Evolutionary conservation across 2,113 vertebrate genomes (phyloP).

Genomic region (Sprattus sprattus): DNA sequence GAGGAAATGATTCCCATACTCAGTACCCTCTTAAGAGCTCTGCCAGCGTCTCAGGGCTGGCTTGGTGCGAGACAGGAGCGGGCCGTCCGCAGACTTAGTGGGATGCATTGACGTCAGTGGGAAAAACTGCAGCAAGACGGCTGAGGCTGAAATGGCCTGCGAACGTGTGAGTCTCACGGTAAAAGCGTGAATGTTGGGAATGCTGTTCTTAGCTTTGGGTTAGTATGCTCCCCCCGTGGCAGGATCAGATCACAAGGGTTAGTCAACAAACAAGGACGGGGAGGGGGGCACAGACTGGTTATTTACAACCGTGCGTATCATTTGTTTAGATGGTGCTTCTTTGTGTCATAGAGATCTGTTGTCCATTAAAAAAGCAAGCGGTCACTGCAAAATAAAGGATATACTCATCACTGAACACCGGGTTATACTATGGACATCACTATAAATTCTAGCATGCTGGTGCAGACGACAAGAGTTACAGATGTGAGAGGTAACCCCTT

Average conservation of each 20-base stretch:
- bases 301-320: slow-evolving; percentile 7
- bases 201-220: not conserved
- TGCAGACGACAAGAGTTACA: not conserved
- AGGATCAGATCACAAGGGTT: not conserved
- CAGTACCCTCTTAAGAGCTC: slow-evolving; percentile 11
- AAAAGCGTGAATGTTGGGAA: not conserved
- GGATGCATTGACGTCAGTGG: slow-evolving; percentile 7
- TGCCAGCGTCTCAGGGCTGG: not conserved
- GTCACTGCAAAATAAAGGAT: not conserved
- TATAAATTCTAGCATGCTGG: not conserved
- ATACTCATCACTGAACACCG: slow-evolving; percentile 1
- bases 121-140: not conserved
- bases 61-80: not conserved
- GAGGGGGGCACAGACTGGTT: not conserved
- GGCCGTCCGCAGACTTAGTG: not conserved
- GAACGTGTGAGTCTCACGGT: not conserved
- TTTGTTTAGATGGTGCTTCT: not conserved
- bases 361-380: slow-evolving; percentile 10
- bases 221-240: not conserved
- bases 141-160: not conserved
- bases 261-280: not conserved
- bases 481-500: not conserved
- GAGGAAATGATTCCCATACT: slow-evolving; percentile 30
- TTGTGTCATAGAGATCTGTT: not conserved
- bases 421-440: slow-evolving; percentile 6